Conservation (phyloP, 2,888 invertebrate species). For the Capitulum mitella region DNA sequence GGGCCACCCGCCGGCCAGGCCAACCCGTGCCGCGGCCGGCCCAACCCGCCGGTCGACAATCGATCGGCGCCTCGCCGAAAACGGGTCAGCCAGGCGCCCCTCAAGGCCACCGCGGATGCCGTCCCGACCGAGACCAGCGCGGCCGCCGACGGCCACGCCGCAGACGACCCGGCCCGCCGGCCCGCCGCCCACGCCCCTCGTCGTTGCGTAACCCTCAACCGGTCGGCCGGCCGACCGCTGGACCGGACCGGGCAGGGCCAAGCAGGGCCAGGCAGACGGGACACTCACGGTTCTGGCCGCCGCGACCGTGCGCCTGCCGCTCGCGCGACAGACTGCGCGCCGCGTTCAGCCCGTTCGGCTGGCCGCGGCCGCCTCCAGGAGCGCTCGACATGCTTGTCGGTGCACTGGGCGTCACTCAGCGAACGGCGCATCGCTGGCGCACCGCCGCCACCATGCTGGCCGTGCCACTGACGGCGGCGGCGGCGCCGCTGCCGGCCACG, state of each 20-base stretch:
- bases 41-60: not conserved
- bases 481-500: not conserved
- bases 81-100: not conserved
- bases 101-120: not conserved
- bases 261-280: not conserved
- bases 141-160: not conserved
- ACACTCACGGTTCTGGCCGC: not conserved
- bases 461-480: not conserved
- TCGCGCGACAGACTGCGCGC: not conserved
- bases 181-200: too few species aligned
- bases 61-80: not conserved
- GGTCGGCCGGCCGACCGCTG: too few species aligned
- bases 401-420: not conserved
- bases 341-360: not conserved
- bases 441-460: not conserved
- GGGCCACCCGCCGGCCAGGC: not conserved
- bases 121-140: not conserved
- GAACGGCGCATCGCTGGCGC: not conserved
- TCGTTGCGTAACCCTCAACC: too few species aligned
- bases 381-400: not conserved
- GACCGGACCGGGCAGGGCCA: not conserved
- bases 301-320: not conserved
- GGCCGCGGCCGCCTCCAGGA: not conserved
- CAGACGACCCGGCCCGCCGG: not conserved
- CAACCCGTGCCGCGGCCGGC: not conserved